phyloP scores from a whole-genome alignment of 1,140 invertebrate species.

The Drosophila grimshawi region DNA sequence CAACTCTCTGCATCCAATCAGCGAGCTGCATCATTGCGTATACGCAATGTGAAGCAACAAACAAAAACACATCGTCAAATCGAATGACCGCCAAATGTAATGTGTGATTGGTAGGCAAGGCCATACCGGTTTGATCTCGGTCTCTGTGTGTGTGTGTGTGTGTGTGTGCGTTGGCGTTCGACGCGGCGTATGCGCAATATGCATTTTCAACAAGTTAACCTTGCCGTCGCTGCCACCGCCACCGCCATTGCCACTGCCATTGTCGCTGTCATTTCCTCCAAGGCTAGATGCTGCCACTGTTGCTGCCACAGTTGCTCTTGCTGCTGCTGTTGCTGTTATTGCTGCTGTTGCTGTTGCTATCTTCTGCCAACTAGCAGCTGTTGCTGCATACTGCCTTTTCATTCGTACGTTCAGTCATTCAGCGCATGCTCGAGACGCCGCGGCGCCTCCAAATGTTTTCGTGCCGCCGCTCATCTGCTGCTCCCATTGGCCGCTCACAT shows the following conservation, averaged over 20 bases:
- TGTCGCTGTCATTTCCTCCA: constrained; percentile 6
- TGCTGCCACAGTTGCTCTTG: not conserved
- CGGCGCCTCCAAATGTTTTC: constrained; percentile 31
- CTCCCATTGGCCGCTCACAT: constrained; percentile 23
- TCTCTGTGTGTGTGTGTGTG: not conserved
- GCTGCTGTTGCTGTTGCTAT: not conserved
- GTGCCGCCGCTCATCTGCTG: too few relatives aligned
- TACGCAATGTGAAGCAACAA: constrained; percentile 18
- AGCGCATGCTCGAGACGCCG: constrained; percentile 64
- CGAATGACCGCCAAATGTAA: constrained; percentile 2
- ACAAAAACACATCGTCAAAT: not conserved
- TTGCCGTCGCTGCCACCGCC: constrained; percentile 25
- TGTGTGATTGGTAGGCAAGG: constrained; percentile 4
- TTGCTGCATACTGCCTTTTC: not conserved
- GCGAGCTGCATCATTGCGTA: constrained; percentile 12
- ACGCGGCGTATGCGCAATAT: constrained; percentile 75
- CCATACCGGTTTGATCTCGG: constrained; percentile 67
- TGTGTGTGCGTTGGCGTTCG: not conserved
- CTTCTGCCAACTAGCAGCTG: not conserved
- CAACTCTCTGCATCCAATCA: constrained; percentile 28
- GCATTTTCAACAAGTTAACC: constrained; percentile 77
- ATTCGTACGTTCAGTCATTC: constrained; percentile 21
- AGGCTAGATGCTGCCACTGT: constrained; percentile 16
- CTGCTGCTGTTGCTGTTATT: not conserved
- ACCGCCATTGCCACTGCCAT: not conserved